Evolutionary conservation across 2,113 vertebrate species (phyloP), one percentile per base, ranked within the genome.

Genomic region (Apeltes quadracus): DNA sequence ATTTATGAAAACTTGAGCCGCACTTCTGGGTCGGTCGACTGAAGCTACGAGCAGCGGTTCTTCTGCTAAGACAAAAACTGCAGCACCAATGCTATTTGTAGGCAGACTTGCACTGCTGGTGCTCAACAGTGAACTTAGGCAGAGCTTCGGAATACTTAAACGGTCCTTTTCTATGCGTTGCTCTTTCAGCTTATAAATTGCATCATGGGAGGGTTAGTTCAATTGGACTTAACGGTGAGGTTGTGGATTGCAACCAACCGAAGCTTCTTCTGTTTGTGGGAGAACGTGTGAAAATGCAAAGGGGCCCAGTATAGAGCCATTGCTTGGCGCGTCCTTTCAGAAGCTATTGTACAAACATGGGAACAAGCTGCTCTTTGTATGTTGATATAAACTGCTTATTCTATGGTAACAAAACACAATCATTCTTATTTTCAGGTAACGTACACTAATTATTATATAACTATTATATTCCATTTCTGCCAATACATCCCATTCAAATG

Each of bases 21-120:
- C 16, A 44, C 54, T 76, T 77, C 68, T 48, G 64, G 68, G 44
- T 55, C 59, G 55, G 56, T 48, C 53, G 63, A 76, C 34, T 71
- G 55, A 63, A 69, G 63, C 63, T 65, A 27, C 55, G 66, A n/a
- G 25, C 65, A 61, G 14, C 48, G 25, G 53, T 29, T 78, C 81
- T 68, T 70, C 58, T 85, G 38, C 23, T 61, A 39, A 66, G 56
- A 71, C 34, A 72, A 75, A 84, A 79, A 69, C 38, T 34, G 56
- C 57, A 72, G 39, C 13, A 58, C 25, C 51, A 6, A 57, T 76
- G 61, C 39, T 82, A 79, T 78, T 86, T 81, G 48, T 59, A 77
- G 79, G 65, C 69, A 76, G 84, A 61, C 55, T 72, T 65, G 50
- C 64, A 39, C 59, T 78, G 34, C 66, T 63, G 65, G 36, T 69